Base-by-base conservation (phyloP, 2,888 invertebrate genomes). In the Cephus spinipes region DNA sequence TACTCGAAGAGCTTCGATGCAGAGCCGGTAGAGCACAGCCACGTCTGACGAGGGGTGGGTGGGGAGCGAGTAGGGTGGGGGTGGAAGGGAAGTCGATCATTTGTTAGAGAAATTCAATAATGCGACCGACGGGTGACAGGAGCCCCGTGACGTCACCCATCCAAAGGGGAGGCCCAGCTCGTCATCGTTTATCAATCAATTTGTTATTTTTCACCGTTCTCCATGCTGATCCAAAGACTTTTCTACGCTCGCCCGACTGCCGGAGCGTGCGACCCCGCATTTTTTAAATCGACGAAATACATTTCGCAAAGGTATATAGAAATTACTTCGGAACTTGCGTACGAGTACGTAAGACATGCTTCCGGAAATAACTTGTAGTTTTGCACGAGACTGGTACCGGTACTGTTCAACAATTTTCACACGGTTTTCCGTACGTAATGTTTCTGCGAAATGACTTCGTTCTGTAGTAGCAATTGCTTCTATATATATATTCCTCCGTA, bases 101-200 rank as follows among this genome's bases (percentile, higher is more conserved):
- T 87, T 87, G 85, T 87, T 87, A 87, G 85, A 87, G 83, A 87
- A 87, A 88, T 87, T 87, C 87, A 87, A 87, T 87, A 87, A 87
- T 87, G 83, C 85, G 83, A 87, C 83, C 85, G 81, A 82, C 83
- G 83, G 83, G 78, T 87, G 87, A 87, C 86, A 84, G 85, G 75
- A 81, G 79, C 77, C 77, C 79, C 79, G 80, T 81, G 79, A 81
- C 79, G 81, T 79, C 81, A 81, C 81, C 80, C 77, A 80, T 82
- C 83, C 79, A 76, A 81, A 80, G 81, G 82, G 80, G 55, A 9
- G 23, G 82, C 75, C 81, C 80, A 84, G 76, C 81, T 81, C 83
- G 84, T 85, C 85, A 85, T 86, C 85, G 83, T 85, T 85, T 84
- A 86, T 86, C 85, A 86, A 86, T 85, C 86, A 84, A 84, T 85